phyloP scores from a whole-genome alignment of 2,797 vertebrate genomes.

The Dendrocincla tyrannina region DNA sequence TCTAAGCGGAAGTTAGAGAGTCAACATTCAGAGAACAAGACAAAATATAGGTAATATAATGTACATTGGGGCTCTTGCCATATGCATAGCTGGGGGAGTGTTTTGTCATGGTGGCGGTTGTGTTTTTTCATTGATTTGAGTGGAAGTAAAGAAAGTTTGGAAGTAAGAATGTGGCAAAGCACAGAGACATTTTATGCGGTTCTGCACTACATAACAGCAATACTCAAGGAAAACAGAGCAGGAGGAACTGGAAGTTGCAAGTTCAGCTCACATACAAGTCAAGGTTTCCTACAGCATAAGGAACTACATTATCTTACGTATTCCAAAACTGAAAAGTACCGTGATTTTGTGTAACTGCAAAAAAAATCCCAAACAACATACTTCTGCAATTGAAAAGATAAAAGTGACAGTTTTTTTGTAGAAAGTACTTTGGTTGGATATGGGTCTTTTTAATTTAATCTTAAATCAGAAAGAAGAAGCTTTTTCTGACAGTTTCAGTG shows the following conservation, averaged over 20 bases:
- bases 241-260: neutral
- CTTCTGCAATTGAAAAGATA: neutral
- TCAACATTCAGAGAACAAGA: neutral
- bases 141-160: neutral
- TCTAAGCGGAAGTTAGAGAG: neutral
- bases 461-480: neutral
- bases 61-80: rapidly evolving
- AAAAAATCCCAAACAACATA: neutral
- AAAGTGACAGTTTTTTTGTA: neutral
- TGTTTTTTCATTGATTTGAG: neutral
- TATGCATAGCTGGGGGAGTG: neutral
- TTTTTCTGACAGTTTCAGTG: neutral
- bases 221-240: neutral
- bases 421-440: neutral
- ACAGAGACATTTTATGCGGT: neutral
- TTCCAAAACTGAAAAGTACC: neutral
- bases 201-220: neutral
- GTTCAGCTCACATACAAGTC: neutral
- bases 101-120: rapidly evolving
- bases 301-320: neutral
- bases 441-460: neutral
- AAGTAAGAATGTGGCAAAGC: neutral
- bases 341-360: neutral
- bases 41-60: neutral
- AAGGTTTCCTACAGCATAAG: neutral